These are phyloP conservation scores for Balaeniceps rex DNA, from an alignment of 2,113 vertebrate species.

Conservation along the genomic window DNA sequence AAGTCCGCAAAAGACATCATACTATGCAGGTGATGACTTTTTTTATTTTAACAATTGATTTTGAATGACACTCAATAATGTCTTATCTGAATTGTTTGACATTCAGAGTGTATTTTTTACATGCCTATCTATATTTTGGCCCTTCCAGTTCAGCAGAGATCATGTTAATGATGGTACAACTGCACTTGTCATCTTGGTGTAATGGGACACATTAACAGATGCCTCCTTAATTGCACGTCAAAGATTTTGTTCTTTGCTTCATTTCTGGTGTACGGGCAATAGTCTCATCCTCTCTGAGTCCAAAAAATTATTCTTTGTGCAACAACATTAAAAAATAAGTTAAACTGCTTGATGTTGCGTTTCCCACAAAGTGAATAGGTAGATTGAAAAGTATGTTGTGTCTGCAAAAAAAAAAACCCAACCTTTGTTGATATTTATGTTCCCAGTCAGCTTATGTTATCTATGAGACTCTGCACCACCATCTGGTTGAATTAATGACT, in stretches of 20 bases:
- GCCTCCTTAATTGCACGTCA: background rate
- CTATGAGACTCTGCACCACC: background rate
- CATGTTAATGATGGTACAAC: background rate
- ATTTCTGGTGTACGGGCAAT: background rate
- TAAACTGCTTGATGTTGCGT: background rate
- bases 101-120: background rate
- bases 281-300: background rate
- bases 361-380: background rate
- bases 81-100: background rate
- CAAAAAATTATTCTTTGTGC: background rate
- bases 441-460: background rate
- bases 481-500: slow-evolving; percentile 45
- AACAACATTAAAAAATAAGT: background rate
- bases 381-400: background rate
- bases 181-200: background rate
- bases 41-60: background rate
- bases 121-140: background rate
- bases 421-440: slow-evolving; percentile 1
- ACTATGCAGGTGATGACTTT: background rate
- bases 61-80: background rate
- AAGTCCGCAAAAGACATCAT: background rate
- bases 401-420: background rate
- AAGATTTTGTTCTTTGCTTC: background rate
- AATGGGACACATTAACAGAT: background rate
- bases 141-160: background rate